Conservation (phyloP, 2,113 vertebrate genomes). For the Loxodonta africana region DNA sequence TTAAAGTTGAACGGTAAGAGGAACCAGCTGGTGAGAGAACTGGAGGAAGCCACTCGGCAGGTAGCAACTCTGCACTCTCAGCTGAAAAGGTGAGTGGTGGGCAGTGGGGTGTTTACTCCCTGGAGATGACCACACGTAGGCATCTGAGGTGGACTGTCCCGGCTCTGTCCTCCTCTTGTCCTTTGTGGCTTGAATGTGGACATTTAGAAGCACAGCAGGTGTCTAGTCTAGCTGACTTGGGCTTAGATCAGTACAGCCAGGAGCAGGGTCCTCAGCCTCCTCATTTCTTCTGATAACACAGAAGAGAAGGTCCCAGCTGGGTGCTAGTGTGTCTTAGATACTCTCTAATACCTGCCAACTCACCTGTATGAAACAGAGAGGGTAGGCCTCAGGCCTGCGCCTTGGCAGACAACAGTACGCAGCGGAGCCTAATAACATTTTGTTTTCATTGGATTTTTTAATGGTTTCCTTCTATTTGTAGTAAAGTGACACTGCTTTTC, state of each 20-base stretch:
- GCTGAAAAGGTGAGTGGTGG: conserved; percentile 93
- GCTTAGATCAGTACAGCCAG: too few species aligned
- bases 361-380: fast-evolving
- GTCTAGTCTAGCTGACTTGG: fast-evolving
- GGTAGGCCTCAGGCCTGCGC: neutral
- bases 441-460: neutral
- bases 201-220: neutral
- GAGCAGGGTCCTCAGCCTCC: conserved; percentile 84
- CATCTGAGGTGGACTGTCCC: neutral
- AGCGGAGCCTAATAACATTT: neutral
- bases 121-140: neutral
- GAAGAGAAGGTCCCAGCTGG: neutral
- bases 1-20: conserved; percentile 95
- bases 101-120: neutral
- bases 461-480: neutral
- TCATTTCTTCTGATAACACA: neutral
- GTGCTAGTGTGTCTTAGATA: neutral
- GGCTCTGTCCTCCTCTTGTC: neutral
- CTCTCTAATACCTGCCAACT: neutral
- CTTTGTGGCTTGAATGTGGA: neutral
- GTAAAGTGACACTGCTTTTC: neutral
- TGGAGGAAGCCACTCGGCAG: conserved; percentile 95
- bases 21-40: conserved; percentile 95
- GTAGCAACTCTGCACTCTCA: conserved; percentile 93
- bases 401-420: fast-evolving